phyloP scores from a whole-genome alignment of 1,140 invertebrate species.

The Tetragonula clypearis region DNA sequence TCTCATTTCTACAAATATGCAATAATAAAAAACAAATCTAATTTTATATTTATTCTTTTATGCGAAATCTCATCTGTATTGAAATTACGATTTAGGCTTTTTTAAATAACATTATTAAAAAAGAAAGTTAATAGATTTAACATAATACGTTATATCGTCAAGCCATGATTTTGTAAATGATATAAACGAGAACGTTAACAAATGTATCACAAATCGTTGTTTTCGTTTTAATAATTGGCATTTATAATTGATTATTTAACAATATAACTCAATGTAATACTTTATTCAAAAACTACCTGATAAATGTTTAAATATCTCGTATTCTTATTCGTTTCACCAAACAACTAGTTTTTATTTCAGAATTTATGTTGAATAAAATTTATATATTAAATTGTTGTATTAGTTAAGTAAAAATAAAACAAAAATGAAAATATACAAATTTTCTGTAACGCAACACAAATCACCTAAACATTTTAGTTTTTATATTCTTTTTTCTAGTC shows the following conservation, averaged over 20 bases:
- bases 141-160: too few relatives aligned
- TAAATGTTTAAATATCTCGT: not conserved
- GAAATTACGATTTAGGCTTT: slow-evolving; percentile 7
- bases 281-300: not conserved
- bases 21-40: not conserved
- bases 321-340: slow-evolving; percentile 23
- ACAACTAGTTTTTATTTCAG: not conserved
- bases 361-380: not conserved
- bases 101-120: not conserved
- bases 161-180: too few relatives aligned
- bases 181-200: too few relatives aligned
- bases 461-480: not conserved
- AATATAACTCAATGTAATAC: not conserved
- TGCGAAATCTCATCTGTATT: not conserved
- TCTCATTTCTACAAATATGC: not conserved
- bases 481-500: slow-evolving; percentile 9
- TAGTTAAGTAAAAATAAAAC: not conserved
- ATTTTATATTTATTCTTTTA: slow-evolving; percentile 1
- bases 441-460: not conserved
- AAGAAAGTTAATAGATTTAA: not conserved
- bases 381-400: slow-evolving; percentile 5
- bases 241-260: slow-evolving; percentile 1
- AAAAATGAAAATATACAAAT: not conserved
- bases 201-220: not conserved
- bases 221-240: not conserved